Evolutionary conservation across 1,140 invertebrate species (phyloP).

Genomic region (Nymphalis io): DNA sequence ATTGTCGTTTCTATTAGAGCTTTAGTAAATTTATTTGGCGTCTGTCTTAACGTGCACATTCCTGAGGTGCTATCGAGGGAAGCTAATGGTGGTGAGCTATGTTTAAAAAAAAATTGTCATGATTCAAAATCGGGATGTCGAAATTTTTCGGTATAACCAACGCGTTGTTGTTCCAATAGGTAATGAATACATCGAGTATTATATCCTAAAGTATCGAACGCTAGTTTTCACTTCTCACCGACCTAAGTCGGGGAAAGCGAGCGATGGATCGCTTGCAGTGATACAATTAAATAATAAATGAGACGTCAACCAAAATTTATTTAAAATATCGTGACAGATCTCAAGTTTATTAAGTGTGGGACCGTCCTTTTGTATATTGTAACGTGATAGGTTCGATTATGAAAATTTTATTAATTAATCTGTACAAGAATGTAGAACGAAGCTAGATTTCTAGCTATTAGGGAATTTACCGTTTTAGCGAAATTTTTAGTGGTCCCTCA

Average conservation of each 20-base stretch:
- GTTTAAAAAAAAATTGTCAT: background rate
- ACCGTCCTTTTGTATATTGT: constrained; percentile 77
- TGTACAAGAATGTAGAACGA: constrained; percentile 48
- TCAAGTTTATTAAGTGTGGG: constrained; percentile 74
- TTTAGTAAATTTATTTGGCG: constrained; percentile 26
- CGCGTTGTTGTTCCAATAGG: background rate
- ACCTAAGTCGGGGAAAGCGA: constrained; percentile 36
- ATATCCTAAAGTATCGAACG: constrained; percentile 29
- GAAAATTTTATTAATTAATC: constrained; percentile 47
- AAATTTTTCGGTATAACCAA: background rate
- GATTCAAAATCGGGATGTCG: constrained; percentile 3
- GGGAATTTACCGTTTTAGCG: constrained; percentile 71
- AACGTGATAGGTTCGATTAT: constrained; percentile 68
- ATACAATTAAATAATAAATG: constrained; percentile 55
- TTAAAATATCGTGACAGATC: constrained; percentile 61
- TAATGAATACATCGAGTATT: background rate
- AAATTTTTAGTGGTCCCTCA: constrained; percentile 71
- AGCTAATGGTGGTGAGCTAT: background rate
- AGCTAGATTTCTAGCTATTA: constrained; percentile 67
- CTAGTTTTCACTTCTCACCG: constrained; percentile 12
- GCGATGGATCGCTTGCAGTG: constrained; percentile 56
- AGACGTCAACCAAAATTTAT: constrained; percentile 56
- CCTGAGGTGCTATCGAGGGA: constrained; percentile 23
- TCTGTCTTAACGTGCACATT: constrained; percentile 29
- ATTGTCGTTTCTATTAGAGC: constrained; percentile 15